Base-by-base conservation (phyloP, 1,140 invertebrate species). In the Diorhabda elongata region DNA sequence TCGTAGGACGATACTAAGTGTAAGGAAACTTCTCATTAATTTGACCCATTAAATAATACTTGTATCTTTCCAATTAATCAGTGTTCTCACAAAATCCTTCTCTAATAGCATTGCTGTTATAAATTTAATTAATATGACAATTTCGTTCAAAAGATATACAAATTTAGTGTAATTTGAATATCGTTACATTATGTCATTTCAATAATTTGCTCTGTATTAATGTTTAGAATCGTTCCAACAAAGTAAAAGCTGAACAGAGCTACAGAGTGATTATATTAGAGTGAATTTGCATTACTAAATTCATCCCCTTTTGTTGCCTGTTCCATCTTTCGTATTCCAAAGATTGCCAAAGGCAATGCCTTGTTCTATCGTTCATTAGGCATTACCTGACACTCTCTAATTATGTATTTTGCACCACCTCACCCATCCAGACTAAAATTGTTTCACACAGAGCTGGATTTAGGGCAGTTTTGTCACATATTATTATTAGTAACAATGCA, bases 321-420 rank as follows among this genome's bases (percentile, higher is more conserved):
- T 52, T 52, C 41, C 59, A 58, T 62, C 66, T 68, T 56, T 58
- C 66, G 66, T 44, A 61, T 68, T 56, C 65, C 41, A 60, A 59
- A 42, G 42, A 60, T 26, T 52, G 69, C 66, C 66, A 26, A 44
- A 44, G 69, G 65, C 69, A 61, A 45, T 42, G 68, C 69, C 71
- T 67, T 66, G 71, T 73, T 75, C 65, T 66, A 68, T 64, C 60
- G 72, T 75, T 72, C 72, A 74, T 75, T 75, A 69, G 70, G 47
- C 74, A 76, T 74, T 71, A 76, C 75, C 75, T 74, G 75, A 76
- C 75, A 76, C 75, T 69, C 75, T 74, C 73, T 76, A 76, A 76
- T 76, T 76, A 76, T 74, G 73, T 76, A 74, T 76, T 76, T 76
- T 74, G 75, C 69, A 71, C 71, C 69, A 66, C 73, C 64, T 72